phyloP scores from a whole-genome alignment of 2,113 vertebrate species.

The Thinocorus orbignyianus region DNA sequence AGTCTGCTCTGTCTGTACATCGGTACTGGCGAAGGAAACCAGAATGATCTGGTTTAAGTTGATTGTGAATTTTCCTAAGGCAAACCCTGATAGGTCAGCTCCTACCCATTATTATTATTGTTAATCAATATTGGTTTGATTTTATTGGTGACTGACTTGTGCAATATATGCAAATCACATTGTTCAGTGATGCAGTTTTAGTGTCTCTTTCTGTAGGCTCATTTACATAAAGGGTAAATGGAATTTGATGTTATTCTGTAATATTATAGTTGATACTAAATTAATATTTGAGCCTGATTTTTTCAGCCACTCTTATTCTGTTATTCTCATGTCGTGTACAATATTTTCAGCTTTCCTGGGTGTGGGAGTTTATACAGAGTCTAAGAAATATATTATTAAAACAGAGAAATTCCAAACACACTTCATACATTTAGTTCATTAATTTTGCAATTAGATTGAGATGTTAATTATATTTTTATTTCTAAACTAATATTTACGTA shows the following conservation, averaged over 20 bases:
- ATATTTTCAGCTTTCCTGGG: neutral
- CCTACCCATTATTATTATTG: neutral
- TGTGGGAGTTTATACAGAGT: neutral
- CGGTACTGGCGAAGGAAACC: fast-evolving
- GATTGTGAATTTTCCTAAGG: neutral
- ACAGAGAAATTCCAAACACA: neutral
- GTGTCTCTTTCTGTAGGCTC: neutral
- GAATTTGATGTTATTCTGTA: neutral
- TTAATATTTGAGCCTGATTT: neutral
- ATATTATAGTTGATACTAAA: neutral
- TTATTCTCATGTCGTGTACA: neutral
- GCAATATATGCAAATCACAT: neutral
- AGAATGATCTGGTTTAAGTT: neutral
- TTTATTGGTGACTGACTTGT: neutral
- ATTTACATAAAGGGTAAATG: neutral
- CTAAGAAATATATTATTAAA: neutral
- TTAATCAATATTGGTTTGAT: neutral
- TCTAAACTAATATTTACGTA: neutral
- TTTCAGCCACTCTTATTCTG: neutral
- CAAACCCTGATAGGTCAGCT: neutral
- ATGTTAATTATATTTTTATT: neutral
- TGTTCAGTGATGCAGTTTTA: neutral
- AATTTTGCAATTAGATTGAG: neutral
- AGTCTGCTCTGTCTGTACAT: neutral
- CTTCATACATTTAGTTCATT: neutral